A percentile compares a stretch with the other conserved stretches of the same genome.
phyloP scores from a whole-genome alignment of 2,888 invertebrate genomes.

The Hyposoter dolosus region DNA sequence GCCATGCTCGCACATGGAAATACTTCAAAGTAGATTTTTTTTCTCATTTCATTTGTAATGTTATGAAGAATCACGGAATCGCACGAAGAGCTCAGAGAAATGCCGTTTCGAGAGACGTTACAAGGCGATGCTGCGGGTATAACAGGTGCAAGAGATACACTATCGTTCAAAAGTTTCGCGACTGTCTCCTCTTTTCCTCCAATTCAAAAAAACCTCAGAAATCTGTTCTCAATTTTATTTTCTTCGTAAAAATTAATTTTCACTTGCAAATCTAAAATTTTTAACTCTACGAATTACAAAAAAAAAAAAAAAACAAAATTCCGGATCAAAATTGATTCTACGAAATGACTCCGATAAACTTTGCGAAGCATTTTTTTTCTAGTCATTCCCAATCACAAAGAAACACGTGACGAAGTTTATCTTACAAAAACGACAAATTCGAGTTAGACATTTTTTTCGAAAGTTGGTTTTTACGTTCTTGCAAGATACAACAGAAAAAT shows the following conservation, averaged over 20 bases:
- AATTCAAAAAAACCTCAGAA: background rate
- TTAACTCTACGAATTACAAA: no score
- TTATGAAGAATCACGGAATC: conserved; percentile 32
- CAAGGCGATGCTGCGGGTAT: conserved; percentile 6
- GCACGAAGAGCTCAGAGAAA: conserved; percentile 7
- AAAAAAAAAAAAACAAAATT: no score
- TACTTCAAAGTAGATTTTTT: background rate
- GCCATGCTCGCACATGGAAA: conserved; percentile 2
- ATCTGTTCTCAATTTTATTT: background rate
- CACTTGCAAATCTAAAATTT: background rate
- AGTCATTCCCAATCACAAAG: no score
- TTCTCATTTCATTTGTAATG: conserved; percentile 27
- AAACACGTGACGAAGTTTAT: no score
- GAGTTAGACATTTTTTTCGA: no score
- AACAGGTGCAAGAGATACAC: conserved; percentile 58
- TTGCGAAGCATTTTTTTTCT: no score
- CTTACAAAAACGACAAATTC: no score
- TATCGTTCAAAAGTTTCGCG: conserved; percentile 2
- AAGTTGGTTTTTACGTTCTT: no score
- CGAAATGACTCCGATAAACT: no score
- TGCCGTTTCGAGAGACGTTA: conserved; percentile 38
- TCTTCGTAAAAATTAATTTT: background rate
- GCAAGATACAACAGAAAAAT: no score
- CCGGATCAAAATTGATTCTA: no score
- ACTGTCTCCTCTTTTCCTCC: background rate